These are phyloP conservation scores for Clusia tigrina DNA, from an alignment of 2,888 invertebrate species.

Conservation along the genomic window DNA sequence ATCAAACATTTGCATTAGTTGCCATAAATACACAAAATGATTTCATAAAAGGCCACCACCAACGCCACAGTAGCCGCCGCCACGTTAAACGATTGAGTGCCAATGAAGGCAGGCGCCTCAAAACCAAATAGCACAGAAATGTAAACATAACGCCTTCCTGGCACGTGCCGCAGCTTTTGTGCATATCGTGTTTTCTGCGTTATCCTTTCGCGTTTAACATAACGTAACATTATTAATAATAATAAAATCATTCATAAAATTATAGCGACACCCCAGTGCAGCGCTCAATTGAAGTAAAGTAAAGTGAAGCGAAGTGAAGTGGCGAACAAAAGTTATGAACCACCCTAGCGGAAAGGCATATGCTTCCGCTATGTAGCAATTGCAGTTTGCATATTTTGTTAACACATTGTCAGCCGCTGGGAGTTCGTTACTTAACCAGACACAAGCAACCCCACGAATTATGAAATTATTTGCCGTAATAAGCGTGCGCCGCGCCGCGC, in stretches of 20 bases:
- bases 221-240: constrained; percentile 54
- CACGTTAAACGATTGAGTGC: constrained; percentile 27
- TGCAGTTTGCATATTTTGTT: constrained; percentile 44
- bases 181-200: constrained; percentile 29
- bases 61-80: constrained; percentile 28
- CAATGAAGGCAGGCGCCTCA: constrained; percentile 16
- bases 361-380: constrained; percentile 28
- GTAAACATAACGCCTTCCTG: constrained; percentile 63
- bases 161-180: constrained; percentile 46
- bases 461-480: constrained; percentile 65
- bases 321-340: constrained; percentile 16
- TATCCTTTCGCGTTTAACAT: constrained; percentile 36
- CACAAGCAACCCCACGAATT: constrained; percentile 61
- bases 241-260: constrained; percentile 56
- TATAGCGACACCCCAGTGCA: constrained; percentile 49
- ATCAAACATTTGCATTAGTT: constrained; percentile 54
- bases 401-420: constrained; percentile 39
- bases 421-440: constrained; percentile 26
- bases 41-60: constrained; percentile 44
- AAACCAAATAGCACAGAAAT: too few species aligned
- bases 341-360: constrained; percentile 17
- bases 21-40: constrained; percentile 46
- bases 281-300: too few species aligned
- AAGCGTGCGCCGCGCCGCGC: constrained; percentile 36
- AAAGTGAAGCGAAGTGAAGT: constrained; percentile 1